Conservation (phyloP, 2,113 vertebrate species). For the Chloropsis cyanopogon region DNA sequence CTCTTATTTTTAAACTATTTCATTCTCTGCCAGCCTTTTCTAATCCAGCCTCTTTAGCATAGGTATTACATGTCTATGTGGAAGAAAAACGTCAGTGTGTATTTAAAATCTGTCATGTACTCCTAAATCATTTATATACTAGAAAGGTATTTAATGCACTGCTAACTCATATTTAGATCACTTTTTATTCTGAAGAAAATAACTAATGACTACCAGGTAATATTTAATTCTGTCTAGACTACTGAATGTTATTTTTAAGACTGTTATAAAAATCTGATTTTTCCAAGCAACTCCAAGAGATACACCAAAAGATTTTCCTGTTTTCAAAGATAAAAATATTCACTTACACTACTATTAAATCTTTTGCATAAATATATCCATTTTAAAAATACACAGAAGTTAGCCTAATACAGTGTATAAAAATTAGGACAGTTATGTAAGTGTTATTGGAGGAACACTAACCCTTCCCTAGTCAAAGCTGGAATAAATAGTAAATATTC, state of each 20-base stretch:
- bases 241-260: background rate
- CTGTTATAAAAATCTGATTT: background rate
- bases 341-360: background rate
- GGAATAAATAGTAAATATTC: background rate
- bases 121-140: conserved; percentile 38
- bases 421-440: background rate
- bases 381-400: background rate
- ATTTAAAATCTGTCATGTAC: conserved; percentile 41
- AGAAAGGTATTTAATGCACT: conserved; percentile 55
- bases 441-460: background rate
- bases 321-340: background rate
- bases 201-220: conserved; percentile 12
- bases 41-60: background rate
- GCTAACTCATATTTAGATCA: conserved; percentile 27
- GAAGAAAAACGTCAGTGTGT: background rate
- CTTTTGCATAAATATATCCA: background rate
- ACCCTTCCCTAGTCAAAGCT: background rate
- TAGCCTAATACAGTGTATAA: background rate
- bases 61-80: background rate
- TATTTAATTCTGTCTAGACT: background rate
- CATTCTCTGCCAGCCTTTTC: background rate
- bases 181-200: conserved; percentile 30
- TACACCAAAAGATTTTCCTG: background rate
- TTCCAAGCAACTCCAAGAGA: background rate
- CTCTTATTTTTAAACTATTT: background rate